Evolutionary conservation across 2,113 vertebrate species (phyloP), one percentile per base, ranked within the genome.

Genomic region (Tonatia bakeri): DNA sequence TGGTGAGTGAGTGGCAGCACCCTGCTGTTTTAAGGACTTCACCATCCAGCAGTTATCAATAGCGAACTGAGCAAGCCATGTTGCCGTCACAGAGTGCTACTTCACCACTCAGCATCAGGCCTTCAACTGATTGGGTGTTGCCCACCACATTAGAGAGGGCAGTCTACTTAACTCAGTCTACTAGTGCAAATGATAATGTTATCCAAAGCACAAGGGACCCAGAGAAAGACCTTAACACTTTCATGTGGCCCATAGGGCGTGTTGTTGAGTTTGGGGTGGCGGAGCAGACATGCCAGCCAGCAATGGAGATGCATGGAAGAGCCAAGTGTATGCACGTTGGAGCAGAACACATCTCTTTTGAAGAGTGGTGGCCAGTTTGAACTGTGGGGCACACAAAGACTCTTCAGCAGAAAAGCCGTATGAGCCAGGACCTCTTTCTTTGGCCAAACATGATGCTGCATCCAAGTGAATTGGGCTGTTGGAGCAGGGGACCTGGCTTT

Each of bases 281-380:
- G 59, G 79, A 7, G 3, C 43, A 36, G 28, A n/a, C 50, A 3
- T 40, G 36, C 31, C 11, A 31, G 5, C 52, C 10, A 0, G 61
- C 24, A 13, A 47, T 40, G 12, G 40, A 67, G 82, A 31, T 4
- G 33, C 12, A 3, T 2, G 7, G 59, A 38, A 20, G 31, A 36
- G 3, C 7, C 15, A 15, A 1, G 20, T 0, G 1, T 33, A 26
- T 47, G 15, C 20, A 6, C 5, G 17, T 17, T 22, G 73, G 24
- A 17, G 73, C 36, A 28, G 12, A 7, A 7, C 2, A 1, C 9
- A 0, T 7, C 43, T 22, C 17, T 70, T 52, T 17, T 15, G 61
- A 31, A 9, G 16, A 24, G 36, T 24, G 9, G 31, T 8, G 9
- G 9, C 10, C 24, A 4, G 2, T 52, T 75, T 80, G 33, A 36